phyloP scores from a whole-genome alignment of 1,140 invertebrate genomes.

The Cotesia glomerata region DNA sequence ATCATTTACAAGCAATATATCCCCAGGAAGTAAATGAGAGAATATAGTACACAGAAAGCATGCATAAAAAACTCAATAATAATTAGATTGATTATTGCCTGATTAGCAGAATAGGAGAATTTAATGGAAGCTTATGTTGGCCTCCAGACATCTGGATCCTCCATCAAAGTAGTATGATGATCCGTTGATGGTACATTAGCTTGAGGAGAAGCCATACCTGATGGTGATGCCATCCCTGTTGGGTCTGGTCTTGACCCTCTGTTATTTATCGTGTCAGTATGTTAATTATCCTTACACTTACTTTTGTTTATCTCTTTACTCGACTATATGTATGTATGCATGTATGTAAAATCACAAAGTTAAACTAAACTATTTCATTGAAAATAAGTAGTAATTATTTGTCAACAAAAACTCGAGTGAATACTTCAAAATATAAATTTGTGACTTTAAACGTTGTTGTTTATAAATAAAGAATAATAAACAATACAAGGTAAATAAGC shows the following conservation, averaged over 20 bases:
- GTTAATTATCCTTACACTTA: conserved; percentile 12
- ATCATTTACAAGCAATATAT: not conserved
- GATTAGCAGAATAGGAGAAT: conserved; percentile 53
- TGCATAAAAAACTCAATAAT: conserved; percentile 35
- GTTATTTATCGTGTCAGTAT: conserved; percentile 39
- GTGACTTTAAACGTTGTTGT: no score
- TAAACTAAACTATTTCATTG: not conserved
- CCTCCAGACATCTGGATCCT: conserved; percentile 88
- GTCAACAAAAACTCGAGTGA: no score
- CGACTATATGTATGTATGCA: not conserved
- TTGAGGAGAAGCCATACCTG: conserved; percentile 64
- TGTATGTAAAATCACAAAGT: not conserved
- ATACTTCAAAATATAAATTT: no score
- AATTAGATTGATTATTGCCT: conserved; percentile 58
- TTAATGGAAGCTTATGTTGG: conserved; percentile 75
- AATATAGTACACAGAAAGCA: conserved; percentile 20
- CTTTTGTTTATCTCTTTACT: not conserved
- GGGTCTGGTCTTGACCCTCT: conserved; percentile 84
- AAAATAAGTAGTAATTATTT: no score
- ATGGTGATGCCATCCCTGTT: conserved; percentile 75
- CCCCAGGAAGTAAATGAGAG: not conserved
- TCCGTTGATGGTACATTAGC: conserved; percentile 70
- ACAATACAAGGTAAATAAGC: no score
- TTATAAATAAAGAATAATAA: no score
- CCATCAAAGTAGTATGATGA: conserved; percentile 81